Percentiles rank a stretch among this genome's conserved stretches.
Conservation (phyloP, 2,888 invertebrate genomes). For the Trichopria drosophilae region DNA sequence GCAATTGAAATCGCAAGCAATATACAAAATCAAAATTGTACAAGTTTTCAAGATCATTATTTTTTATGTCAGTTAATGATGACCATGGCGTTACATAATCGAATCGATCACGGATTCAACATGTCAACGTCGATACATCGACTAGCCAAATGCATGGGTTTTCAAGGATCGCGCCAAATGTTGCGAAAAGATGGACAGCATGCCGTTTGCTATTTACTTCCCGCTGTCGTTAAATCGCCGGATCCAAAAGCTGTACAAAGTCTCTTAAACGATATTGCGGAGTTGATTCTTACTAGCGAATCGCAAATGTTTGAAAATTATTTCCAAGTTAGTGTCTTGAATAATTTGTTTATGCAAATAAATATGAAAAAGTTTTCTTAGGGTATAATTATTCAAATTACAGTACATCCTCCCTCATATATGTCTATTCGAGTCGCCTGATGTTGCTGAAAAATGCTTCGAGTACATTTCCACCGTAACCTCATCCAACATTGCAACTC, state of each 20-base stretch:
- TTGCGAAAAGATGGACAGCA: slow-evolving; percentile 71
- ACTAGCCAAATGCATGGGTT: slow-evolving; percentile 70
- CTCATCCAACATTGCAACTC: slow-evolving; percentile 61
- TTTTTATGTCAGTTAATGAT: slow-evolving; percentile 56
- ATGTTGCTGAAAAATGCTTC: slow-evolving; percentile 66
- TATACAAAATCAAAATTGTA: background rate
- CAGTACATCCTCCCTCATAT: slow-evolving; percentile 73
- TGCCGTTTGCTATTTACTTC: slow-evolving; percentile 67
- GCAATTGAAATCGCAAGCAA: no score
- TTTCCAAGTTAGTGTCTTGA: slow-evolving; percentile 46
- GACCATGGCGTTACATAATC: slow-evolving; percentile 66
- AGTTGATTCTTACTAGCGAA: slow-evolving; percentile 63
- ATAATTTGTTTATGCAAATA: slow-evolving; percentile 11
- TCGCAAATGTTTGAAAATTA: slow-evolving; percentile 65
- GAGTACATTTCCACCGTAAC: slow-evolving; percentile 67
- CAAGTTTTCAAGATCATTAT: slow-evolving; percentile 8
- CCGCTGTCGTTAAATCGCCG: slow-evolving; percentile 64
- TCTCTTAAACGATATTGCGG: slow-evolving; percentile 69
- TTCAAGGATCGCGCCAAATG: slow-evolving; percentile 70
- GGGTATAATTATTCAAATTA: slow-evolving; percentile 57
- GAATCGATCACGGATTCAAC: slow-evolving; percentile 62
- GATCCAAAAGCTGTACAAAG: slow-evolving; percentile 61
- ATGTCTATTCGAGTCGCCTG: slow-evolving; percentile 66
- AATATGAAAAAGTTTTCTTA: background rate
- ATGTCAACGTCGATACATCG: slow-evolving; percentile 65